Evolutionary conservation across 2,888 invertebrate genomes (phyloP).

Genomic region (Pandemis cinnamomeana): DNA sequence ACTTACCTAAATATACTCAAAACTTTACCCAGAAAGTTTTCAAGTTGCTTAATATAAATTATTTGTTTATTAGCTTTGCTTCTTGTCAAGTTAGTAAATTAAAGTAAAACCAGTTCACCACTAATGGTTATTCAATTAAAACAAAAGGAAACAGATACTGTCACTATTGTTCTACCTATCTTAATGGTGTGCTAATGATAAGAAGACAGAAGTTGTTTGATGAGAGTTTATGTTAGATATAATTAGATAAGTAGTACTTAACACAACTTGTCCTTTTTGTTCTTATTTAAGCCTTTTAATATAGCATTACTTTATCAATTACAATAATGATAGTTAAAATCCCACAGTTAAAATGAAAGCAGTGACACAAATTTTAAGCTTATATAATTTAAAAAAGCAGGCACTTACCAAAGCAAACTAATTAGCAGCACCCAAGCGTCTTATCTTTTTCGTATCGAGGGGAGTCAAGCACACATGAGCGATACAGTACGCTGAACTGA

Average conservation of each 20-base stretch:
- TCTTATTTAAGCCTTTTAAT: neutral
- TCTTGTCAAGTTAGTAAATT: neutral
- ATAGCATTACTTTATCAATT: neutral
- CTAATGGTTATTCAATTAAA: neutral
- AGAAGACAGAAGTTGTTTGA: constrained; percentile 20
- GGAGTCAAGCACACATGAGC: constrained; percentile 66
- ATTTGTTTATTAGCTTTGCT: neutral
- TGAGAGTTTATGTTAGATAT: constrained; percentile 10
- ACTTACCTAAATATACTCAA: too few relatives aligned
- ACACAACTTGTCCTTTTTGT: neutral
- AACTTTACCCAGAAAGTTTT: neutral
- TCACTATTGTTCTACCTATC: constrained; percentile 25
- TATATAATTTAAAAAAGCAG: constrained; percentile 39
- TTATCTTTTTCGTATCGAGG: constrained; percentile 67
- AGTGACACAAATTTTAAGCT: constrained; percentile 1
- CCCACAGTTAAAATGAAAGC: neutral
- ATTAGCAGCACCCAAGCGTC: constrained; percentile 60
- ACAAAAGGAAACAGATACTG: constrained; percentile 1
- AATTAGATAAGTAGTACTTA: constrained; percentile 1
- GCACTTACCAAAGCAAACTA: constrained; percentile 63
- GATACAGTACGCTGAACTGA: constrained; percentile 64
- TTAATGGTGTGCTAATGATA: constrained; percentile 16
- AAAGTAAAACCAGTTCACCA: neutral
- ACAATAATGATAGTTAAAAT: too few relatives aligned
- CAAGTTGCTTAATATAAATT: neutral